phyloP scores from a whole-genome alignment of 2,113 vertebrate species.

The Rhabdornis inornatus region DNA sequence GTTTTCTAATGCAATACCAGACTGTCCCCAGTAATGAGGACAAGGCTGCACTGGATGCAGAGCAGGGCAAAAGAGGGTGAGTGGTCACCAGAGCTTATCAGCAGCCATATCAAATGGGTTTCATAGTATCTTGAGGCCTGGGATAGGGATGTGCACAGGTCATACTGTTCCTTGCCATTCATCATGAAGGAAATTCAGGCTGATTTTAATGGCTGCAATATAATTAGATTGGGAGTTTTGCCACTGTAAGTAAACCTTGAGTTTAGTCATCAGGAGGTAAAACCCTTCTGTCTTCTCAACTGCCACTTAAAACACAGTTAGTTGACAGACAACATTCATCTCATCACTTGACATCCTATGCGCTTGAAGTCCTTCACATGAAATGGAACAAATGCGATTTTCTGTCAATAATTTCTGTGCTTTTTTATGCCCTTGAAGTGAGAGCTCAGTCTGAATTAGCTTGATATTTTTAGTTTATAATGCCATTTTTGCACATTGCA shows the following conservation, averaged over 20 bases:
- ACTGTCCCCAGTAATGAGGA: not conserved
- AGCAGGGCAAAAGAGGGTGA: not conserved
- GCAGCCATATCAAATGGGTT: not conserved
- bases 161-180: not conserved
- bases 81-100: rapidly evolving
- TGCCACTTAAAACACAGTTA: not conserved
- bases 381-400: not conserved
- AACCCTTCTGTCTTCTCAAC: not conserved
- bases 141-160: not conserved
- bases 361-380: not conserved
- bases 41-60: not conserved
- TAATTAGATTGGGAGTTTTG: not conserved
- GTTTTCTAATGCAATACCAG: not conserved
- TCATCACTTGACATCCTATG: not conserved
- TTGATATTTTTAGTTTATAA: not conserved
- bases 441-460: not conserved
- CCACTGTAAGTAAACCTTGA: not conserved
- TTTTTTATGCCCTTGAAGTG: not conserved
- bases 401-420: not conserved
- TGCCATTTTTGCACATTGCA: not conserved
- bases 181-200: not conserved
- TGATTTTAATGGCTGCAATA: not conserved
- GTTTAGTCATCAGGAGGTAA: not conserved
- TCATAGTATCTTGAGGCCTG: not conserved
- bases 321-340: not conserved